Base-by-base conservation (phyloP, 2,797 vertebrate species). In the Myioborus melanocephalus region DNA sequence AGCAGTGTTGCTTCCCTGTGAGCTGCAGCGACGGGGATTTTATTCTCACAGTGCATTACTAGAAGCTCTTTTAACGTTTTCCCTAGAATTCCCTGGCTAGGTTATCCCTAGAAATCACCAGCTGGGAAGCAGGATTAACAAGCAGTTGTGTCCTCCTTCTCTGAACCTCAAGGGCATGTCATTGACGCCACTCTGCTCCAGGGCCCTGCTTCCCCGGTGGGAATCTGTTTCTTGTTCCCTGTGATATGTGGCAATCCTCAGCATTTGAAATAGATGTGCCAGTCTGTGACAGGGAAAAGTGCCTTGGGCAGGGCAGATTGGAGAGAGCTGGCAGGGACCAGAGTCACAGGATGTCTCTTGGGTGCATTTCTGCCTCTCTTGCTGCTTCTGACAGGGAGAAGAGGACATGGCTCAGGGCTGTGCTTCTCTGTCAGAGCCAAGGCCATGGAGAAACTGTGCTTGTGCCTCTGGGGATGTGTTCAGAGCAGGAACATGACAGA, bases 71-170 rank as follows among this genome's bases (percentile, higher is more conserved):
- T 81, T 64, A 88, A 93, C 72, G 3, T 83, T 89, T 80, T 85
- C 59, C 53, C 83, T 91, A 59, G 75, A 92, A 82, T 93, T 90
- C 78, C 65, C 63, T 46, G 80, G 46, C 30, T 95, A 94, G 90
- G 59, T 94, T 95, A 90, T 95, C 93, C 84, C 83, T 85, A 71
- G 94, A 97, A 97, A 85, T 91, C 68, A 76, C 91, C 61, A 87
- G 43, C 93, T 96, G 93, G 71, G 90, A 97, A 97, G 68, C n/a
- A 79, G 72, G 77, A 87, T 93, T 95, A 94, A 70, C 35, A 66
- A 89, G 76, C 75, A 75, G 66, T 84, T 13, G 32, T 56, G 82
- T 85, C 92, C 72, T 95, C 61, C 80, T 95, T 61, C 28, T 64
- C 63, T 72, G 80, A 95, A 83, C 82, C 91, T 91, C 75, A 83